Percentiles rank a stretch among this genome's conserved stretches.
Evolutionary conservation across 2,113 vertebrate genomes (phyloP).

Genomic region (Raja brachyura): DNA sequence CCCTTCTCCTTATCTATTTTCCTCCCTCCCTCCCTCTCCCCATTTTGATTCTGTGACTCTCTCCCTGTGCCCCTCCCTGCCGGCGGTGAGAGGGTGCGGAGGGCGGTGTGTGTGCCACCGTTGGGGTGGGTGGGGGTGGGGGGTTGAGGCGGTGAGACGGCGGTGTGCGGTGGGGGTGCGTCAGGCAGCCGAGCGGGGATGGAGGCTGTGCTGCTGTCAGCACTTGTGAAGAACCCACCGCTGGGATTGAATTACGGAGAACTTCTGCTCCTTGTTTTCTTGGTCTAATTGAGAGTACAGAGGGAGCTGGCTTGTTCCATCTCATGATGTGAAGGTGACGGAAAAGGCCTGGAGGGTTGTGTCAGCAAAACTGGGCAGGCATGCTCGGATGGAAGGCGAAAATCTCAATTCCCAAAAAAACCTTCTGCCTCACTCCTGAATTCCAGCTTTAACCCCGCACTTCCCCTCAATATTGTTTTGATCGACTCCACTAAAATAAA

Average conservation of each 20-base stretch:
- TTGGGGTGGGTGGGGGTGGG: constrained; percentile 60
- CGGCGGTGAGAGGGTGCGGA: too few species aligned
- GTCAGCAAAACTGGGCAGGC: constrained; percentile 83
- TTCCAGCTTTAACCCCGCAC: too few species aligned
- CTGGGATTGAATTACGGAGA: constrained; percentile 97
- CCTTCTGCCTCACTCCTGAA: constrained; percentile 73
- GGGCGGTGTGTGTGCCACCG: constrained; percentile 47
- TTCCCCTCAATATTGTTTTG: too few species aligned
- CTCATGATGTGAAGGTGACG: constrained; percentile 99
- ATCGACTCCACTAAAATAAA: too few species aligned
- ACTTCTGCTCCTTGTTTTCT: constrained; percentile 89
- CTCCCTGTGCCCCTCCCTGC: too few species aligned
- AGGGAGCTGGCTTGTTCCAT: constrained; percentile 97
- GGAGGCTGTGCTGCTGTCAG: constrained; percentile 87
- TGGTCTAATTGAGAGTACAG: constrained; percentile 98
- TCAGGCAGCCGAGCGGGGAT: constrained; percentile 83
- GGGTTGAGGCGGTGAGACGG: too few species aligned
- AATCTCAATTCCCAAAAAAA: constrained; percentile 92
- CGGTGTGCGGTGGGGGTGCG: constrained; percentile 56
- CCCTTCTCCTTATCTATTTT: constrained; percentile 40
- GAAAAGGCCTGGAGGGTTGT: constrained; percentile 98
- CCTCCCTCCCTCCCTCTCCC: background rate
- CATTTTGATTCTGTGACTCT: background rate
- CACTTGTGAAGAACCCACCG: constrained; percentile 87
- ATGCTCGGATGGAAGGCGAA: constrained; percentile 93